A percentile compares a stretch with the other conserved stretches of the same genome.
phyloP scores from a whole-genome alignment of 2,888 invertebrate species.

The Nomada ruficornis region DNA sequence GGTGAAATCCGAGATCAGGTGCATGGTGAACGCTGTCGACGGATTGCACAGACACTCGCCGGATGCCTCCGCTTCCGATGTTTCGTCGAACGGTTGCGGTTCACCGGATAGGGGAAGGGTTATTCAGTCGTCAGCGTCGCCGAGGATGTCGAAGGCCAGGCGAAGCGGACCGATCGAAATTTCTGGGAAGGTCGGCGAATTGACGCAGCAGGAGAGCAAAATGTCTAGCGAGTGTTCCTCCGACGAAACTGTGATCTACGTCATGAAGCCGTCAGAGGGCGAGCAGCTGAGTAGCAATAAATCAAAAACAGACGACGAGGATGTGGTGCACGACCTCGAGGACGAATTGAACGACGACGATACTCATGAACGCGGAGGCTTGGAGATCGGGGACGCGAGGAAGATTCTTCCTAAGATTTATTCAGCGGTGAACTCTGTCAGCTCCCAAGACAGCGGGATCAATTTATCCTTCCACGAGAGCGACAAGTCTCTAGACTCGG shows the following conservation, averaged over 20 bases:
- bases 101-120: conserved; percentile 80
- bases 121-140: conserved; percentile 48
- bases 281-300: conserved; percentile 49
- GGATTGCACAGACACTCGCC: conserved; percentile 85
- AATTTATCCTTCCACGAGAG: conserved; percentile 90
- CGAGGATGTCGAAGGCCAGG: conserved; percentile 62
- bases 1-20: conserved; percentile 90
- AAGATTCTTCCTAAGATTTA: conserved; percentile 86
- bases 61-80: conserved; percentile 75
- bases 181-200: conserved; percentile 76
- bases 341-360: conserved; percentile 71
- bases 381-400: conserved; percentile 83
- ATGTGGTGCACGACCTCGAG: conserved; percentile 81
- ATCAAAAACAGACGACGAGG: conserved; percentile 85
- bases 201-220: conserved; percentile 81
- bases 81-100: conserved; percentile 78
- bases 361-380: conserved; percentile 63
- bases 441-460: conserved; percentile 92
- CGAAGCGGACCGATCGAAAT: conserved; percentile 65
- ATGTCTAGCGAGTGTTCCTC: conserved; percentile 84
- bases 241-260: conserved; percentile 84
- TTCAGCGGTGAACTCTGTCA: conserved; percentile 89
- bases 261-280: conserved; percentile 77
- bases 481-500: conserved; percentile 85
- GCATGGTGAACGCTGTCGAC: conserved; percentile 87